Percentiles rank a stretch among this genome's conserved stretches.
These are phyloP conservation scores for Argyresthia albistria DNA, from an alignment of 2,888 invertebrate species.

Conservation along the genomic window DNA sequence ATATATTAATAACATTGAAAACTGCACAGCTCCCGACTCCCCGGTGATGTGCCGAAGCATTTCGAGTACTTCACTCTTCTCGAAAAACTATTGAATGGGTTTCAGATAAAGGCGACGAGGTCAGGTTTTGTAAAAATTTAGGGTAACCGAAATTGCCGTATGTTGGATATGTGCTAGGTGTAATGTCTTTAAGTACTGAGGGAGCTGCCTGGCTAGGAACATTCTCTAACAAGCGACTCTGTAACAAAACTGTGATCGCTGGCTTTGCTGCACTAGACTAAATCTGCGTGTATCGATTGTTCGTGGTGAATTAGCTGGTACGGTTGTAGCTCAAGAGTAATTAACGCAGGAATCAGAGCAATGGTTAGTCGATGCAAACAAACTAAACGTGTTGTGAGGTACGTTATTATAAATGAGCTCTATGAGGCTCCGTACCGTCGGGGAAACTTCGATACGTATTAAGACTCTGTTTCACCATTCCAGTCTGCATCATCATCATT, in stretches of 20 bases:
- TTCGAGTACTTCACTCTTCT: too few species aligned
- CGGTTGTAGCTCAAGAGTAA: constrained; percentile 33
- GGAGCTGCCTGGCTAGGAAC: not conserved
- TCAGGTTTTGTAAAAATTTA: not conserved
- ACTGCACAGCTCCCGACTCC: too few species aligned
- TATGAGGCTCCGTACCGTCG: constrained; percentile 83
- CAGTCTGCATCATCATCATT: constrained; percentile 97
- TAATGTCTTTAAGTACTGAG: constrained; percentile 1
- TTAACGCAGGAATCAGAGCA: constrained; percentile 30
- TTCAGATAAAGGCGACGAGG: constrained; percentile 1
- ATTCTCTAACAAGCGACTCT: not conserved
- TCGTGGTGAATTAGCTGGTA: constrained; percentile 58
- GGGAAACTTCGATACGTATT: constrained; percentile 81
- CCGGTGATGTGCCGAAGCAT: too few species aligned
- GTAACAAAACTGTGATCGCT: constrained; percentile 11
- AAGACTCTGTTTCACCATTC: constrained; percentile 93
- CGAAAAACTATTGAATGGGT: not conserved
- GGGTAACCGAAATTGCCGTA: not conserved
- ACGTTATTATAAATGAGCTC: constrained; percentile 53
- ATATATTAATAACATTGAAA: too few species aligned
- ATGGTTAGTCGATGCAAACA: constrained; percentile 68
- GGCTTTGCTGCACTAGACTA: constrained; percentile 58
- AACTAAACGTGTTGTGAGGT: constrained; percentile 61
- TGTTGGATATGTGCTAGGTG: not conserved
- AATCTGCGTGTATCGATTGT: constrained; percentile 54